Evolutionary conservation across 2,113 vertebrate species (phyloP).

Genomic region (Hymenochirus boettgeri): DNA sequence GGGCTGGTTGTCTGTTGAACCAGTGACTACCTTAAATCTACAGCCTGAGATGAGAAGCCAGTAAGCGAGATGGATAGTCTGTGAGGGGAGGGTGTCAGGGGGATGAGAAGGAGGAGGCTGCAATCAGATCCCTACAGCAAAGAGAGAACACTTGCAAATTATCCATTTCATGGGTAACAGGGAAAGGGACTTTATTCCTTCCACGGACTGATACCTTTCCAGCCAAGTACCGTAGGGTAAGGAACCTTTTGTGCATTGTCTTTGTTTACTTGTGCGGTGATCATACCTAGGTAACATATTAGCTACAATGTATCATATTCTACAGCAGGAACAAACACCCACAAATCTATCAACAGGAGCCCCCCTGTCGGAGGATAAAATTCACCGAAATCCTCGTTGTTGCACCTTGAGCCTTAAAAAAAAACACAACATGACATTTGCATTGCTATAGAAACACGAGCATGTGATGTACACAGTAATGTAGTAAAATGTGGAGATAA

Average conservation of each 20-base stretch:
- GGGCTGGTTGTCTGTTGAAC: conserved; percentile 24
- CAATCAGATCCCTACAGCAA: conserved; percentile 59
- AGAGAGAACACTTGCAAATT: conserved; percentile 67
- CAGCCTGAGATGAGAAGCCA: conserved; percentile 53
- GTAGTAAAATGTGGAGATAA: neutral
- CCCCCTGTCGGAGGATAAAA: too few species aligned
- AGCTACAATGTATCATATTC: neutral
- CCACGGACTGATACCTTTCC: conserved; percentile 15
- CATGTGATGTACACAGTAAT: neutral
- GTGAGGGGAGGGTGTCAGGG: conserved; percentile 55
- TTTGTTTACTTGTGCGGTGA: neutral
- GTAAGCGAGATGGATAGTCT: conserved; percentile 47
- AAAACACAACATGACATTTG: neutral
- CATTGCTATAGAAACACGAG: neutral
- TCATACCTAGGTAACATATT: neutral
- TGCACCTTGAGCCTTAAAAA: neutral
- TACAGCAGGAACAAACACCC: neutral
- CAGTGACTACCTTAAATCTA: conserved; percentile 56
- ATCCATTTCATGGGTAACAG: conserved; percentile 54
- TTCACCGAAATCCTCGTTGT: neutral
- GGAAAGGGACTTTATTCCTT: conserved; percentile 45
- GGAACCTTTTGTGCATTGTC: conserved; percentile 8
- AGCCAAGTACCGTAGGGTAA: conserved; percentile 31
- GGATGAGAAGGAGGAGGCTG: conserved; percentile 53
- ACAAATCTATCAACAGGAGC: neutral